phyloP scores from a whole-genome alignment of 2,888 invertebrate genomes.

The Epicampocera succincta region DNA sequence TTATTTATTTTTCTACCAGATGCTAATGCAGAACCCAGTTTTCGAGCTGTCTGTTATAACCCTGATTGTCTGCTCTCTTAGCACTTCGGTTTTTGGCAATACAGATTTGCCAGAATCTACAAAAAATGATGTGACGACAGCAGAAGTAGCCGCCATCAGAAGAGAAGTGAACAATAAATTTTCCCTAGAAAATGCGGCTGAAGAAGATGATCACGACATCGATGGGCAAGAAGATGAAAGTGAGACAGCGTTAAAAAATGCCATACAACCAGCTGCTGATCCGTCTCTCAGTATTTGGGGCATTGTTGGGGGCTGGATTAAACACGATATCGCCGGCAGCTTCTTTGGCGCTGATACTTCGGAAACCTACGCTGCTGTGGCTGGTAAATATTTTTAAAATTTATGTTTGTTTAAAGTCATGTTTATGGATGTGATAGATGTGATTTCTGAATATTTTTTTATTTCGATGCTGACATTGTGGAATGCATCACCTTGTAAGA shows the following conservation, averaged over 20 bases:
- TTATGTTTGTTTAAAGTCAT: not conserved
- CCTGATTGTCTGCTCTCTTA: constrained; percentile 72
- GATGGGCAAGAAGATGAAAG: constrained; percentile 65
- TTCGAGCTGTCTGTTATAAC: constrained; percentile 71
- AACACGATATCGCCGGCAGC: constrained; percentile 78
- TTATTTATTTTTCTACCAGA: constrained; percentile 72
- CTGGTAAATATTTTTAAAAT: constrained; percentile 45
- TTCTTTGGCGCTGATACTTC: constrained; percentile 71
- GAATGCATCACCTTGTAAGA: not conserved
- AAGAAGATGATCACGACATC: constrained; percentile 63
- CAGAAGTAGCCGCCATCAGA: not conserved
- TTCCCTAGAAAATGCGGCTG: constrained; percentile 29
- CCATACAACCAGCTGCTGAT: constrained; percentile 73
- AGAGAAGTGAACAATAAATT: constrained; percentile 24
- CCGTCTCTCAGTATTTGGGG: constrained; percentile 77
- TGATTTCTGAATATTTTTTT: too few relatives aligned
- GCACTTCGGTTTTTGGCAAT: constrained; percentile 71
- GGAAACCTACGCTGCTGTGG: constrained; percentile 41
- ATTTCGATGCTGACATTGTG: too few relatives aligned
- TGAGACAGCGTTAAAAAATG: constrained; percentile 72
- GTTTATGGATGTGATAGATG: not conserved
- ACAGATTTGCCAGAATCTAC: constrained; percentile 69
- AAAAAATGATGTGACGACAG: constrained; percentile 47
- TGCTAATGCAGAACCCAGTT: constrained; percentile 73
- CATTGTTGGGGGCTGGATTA: constrained; percentile 77